These are phyloP conservation scores for Elysia crispata DNA, from an alignment of 2,888 invertebrate species.

Conservation along the genomic window DNA sequence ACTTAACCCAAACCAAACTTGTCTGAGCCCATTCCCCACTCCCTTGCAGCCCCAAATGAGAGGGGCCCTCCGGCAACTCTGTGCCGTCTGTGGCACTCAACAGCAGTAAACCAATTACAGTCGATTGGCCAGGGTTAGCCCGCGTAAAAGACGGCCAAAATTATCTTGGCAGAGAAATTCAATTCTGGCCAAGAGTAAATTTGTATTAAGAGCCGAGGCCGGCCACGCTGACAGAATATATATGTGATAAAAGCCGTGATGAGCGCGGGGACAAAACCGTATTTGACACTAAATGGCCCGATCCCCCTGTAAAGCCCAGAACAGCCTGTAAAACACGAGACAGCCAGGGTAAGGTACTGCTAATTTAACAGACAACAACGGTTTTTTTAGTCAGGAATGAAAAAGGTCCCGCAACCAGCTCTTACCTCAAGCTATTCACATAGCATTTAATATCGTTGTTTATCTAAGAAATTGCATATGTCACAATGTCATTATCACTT, in stretches of 20 bases:
- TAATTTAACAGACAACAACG: too few relatives aligned
- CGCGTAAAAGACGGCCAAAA: slow-evolving; percentile 39
- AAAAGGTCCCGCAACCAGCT: too few relatives aligned
- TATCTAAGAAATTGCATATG: too few relatives aligned
- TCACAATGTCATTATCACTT: too few relatives aligned
- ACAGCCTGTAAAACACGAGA: too few relatives aligned
- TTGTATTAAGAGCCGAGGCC: slow-evolving; percentile 51
- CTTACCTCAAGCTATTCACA: too few relatives aligned
- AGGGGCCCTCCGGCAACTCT: slow-evolving; percentile 36
- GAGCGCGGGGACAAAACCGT: too few relatives aligned
- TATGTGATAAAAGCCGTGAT: slow-evolving; percentile 41
- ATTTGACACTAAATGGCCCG: too few relatives aligned
- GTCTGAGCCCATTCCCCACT: slow-evolving; percentile 40
- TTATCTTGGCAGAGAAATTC: slow-evolving; percentile 48
- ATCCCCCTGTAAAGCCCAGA: too few relatives aligned
- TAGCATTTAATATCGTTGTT: too few relatives aligned
- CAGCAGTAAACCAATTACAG: slow-evolving; percentile 43
- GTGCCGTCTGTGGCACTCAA: slow-evolving; percentile 43
- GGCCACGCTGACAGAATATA: slow-evolving; percentile 47
- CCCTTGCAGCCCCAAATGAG: slow-evolving; percentile 29
- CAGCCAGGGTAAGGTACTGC: too few relatives aligned
- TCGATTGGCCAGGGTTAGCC: slow-evolving; percentile 37
- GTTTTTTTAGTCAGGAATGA: too few relatives aligned
- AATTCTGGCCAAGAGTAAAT: slow-evolving; percentile 52
- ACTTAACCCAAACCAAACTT: slow-evolving; percentile 23